Conservation (phyloP, 2,797 vertebrate species). For the Lutjanus campechanus region DNA sequence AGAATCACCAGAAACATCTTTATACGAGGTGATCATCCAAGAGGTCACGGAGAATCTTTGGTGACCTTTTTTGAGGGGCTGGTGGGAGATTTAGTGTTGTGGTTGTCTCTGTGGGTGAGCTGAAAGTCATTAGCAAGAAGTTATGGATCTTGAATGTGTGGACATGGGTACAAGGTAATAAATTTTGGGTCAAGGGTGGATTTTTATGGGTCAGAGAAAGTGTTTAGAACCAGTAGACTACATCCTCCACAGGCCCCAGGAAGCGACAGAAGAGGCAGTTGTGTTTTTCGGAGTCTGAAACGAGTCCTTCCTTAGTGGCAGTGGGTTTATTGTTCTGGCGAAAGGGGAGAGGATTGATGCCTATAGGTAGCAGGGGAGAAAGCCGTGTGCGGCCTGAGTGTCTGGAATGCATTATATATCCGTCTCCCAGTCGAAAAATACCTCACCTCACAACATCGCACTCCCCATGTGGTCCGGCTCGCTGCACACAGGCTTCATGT, state of each 20-base stretch:
- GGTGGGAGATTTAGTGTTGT: constrained; percentile 35
- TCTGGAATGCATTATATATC: constrained; percentile 86
- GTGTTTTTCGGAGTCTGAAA: constrained; percentile 74
- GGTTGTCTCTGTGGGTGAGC: constrained; percentile 50
- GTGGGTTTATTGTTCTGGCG: constrained; percentile 85
- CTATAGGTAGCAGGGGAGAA: constrained; percentile 83
- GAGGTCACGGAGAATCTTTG: constrained; percentile 27
- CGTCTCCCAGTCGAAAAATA: constrained; percentile 81
- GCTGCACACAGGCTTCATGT: constrained; percentile 76
- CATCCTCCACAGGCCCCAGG: constrained; percentile 53
- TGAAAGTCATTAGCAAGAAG: constrained; percentile 44
- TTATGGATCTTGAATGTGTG: constrained; percentile 29
- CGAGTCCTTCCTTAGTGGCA: constrained; percentile 76
- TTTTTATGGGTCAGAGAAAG: constrained; percentile 57
- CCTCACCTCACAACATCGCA: constrained; percentile 82
- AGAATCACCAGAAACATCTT: constrained; percentile 58
- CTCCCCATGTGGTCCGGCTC: constrained; percentile 81
- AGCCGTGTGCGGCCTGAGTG: constrained; percentile 73
- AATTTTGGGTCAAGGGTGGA: constrained; percentile 50
- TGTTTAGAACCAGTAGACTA: constrained; percentile 33
- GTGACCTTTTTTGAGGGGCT: constrained; percentile 4
- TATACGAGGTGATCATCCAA: constrained; percentile 45
- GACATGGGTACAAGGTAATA: constrained; percentile 29
- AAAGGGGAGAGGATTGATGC: constrained; percentile 87
- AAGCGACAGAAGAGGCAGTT: constrained; percentile 64